Evolutionary conservation across 53 echinoderm and acorn worm species (phyloP).

Genomic region (Holothuria leucospilota): DNA sequence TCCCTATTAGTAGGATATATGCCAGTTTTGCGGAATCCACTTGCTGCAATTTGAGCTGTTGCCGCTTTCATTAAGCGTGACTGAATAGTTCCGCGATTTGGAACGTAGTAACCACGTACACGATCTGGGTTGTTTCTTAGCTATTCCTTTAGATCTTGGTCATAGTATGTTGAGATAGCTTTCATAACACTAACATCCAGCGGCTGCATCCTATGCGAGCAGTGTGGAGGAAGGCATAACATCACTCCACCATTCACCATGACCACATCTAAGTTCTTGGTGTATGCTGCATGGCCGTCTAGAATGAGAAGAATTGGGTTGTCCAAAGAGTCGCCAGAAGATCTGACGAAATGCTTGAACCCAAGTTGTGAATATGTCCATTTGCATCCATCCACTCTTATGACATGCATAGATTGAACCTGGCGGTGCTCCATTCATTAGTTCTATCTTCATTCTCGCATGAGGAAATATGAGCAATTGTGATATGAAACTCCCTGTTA

Average conservation of each 20-base stretch:
- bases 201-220: constrained; percentile 65
- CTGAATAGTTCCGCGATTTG: constrained; percentile 56
- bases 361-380: constrained; percentile 63
- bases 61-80: constrained; percentile 52
- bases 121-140: constrained; percentile 56
- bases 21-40: constrained; percentile 39
- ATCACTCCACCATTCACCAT: constrained; percentile 57
- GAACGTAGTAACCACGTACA: constrained; percentile 49
- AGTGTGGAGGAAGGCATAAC: constrained; percentile 57
- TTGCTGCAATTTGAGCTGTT: constrained; percentile 56
- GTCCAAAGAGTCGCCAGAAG: constrained; percentile 50
- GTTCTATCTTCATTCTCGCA: too few species aligned
- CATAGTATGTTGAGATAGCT: constrained; percentile 59
- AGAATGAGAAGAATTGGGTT: constrained; percentile 40
- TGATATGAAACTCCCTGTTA: constrained; percentile 49
- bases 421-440: too few species aligned
- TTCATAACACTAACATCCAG: constrained; percentile 60
- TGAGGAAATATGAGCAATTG: constrained; percentile 44
- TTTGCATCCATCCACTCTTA: constrained; percentile 63
- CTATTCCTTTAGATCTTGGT: constrained; percentile 52
- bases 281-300: constrained; percentile 52
- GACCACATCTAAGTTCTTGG: constrained; percentile 57
- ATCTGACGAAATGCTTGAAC: constrained; percentile 54
- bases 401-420: too few species aligned
- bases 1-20: constrained; percentile 25